Base-by-base conservation (phyloP, 2,888 invertebrate species). In the Cecidostiba fungosa region DNA sequence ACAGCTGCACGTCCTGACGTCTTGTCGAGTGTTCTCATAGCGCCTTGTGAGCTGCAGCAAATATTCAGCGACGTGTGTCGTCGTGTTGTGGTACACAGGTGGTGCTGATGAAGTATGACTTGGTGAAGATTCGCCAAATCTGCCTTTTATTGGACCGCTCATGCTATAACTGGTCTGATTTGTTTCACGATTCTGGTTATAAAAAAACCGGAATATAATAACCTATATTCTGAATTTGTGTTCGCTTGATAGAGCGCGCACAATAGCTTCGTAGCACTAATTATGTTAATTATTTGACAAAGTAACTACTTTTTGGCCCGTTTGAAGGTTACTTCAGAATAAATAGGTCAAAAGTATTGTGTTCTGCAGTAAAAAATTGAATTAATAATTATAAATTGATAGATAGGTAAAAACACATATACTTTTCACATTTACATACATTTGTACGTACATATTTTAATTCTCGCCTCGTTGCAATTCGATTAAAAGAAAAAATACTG, bases 11-110 rank as follows among this genome's bases (percentile, higher is more conserved):
- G 62, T 66, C 26, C 62, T 10, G 12, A 26, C n/a, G 26, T 62
- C 62, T 66, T 16, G 29, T 29, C 62, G 26, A 1, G 26, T 14
- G 3, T 66, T 12, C 12, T 14, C 26, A 66, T 1, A 6, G 66
- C 66, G 66, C 66, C 66, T 26, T 66, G 66, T 5, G 66, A 29
- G 66, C 66, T 29, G 66, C 66, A 66, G 62, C 66, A 66, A 29
- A 5, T 29, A 12, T 29, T 29, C 26, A 26, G 66, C 66, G 29
- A 66, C 66, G 66, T 16, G 66, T 16, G 23, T n/a, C 54, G 54
- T 59, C 54, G 54, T n/a, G 54, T 54, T 54, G 54, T n/a, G 54
- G 54, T n/a, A 54, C n/a, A 5, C 54, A 54, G 54, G 54, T 54
- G 50, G 16, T 4, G 16, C 16, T 16, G 19, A 4, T 16, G 50